A percentile compares a stretch with the other conserved stretches of the same genome.
phyloP scores from a whole-genome alignment of 2,113 vertebrate species.

The Zapus hudsonius region DNA sequence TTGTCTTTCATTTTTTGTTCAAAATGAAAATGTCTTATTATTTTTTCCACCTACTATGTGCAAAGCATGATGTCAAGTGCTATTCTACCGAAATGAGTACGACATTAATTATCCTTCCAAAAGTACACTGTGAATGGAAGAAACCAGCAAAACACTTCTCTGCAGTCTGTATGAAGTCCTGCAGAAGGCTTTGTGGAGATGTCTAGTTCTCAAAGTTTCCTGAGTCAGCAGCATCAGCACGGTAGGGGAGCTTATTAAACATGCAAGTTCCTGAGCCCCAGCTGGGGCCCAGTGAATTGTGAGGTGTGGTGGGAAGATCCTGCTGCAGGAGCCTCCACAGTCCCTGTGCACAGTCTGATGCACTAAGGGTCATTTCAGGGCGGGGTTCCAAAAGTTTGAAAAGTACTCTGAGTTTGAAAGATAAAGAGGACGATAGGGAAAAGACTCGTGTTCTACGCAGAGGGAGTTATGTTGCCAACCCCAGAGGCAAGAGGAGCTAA shows the following conservation, averaged over 20 bases:
- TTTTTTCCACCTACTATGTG: neutral
- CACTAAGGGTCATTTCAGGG: neutral
- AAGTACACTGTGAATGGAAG: neutral
- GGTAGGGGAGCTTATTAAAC: neutral
- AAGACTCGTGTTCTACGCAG: neutral
- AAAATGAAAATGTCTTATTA: neutral
- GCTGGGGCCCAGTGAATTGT: neutral
- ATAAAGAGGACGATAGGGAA: neutral
- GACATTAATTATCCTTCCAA: neutral
- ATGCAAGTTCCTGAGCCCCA: neutral
- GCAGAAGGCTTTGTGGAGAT: neutral
- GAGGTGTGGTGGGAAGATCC: neutral
- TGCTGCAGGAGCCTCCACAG: neutral
- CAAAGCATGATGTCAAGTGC: neutral
- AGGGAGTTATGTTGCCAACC: neutral
- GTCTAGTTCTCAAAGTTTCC: neutral
- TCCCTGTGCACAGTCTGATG: neutral
- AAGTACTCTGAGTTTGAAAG: neutral
- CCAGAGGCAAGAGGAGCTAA: neutral
- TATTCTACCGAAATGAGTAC: neutral
- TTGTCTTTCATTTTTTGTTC: neutral
- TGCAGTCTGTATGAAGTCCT: neutral
- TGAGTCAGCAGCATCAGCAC: neutral
- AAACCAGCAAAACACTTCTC: neutral
- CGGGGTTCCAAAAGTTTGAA: neutral